phyloP scores from a whole-genome alignment of 1,140 invertebrate genomes.

The Orchesella cincta region DNA sequence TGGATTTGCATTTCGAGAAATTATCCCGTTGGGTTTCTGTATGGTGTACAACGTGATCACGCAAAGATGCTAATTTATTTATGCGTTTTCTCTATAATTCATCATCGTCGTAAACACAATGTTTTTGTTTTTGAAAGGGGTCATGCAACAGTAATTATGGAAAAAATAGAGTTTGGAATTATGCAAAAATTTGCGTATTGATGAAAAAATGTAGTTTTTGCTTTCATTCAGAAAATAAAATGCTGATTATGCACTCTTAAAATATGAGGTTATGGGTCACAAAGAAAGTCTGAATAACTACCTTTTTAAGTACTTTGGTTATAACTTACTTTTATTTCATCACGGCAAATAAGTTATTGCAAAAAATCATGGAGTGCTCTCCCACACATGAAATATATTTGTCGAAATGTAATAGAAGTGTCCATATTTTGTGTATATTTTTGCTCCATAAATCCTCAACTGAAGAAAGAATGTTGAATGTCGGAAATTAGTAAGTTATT shows the following conservation, averaged over 20 bases:
- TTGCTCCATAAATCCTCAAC: too few species aligned
- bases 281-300: neutral
- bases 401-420: neutral
- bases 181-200: too few species aligned
- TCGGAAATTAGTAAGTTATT: slow-evolving; percentile 14
- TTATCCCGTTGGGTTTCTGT: neutral
- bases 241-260: too few species aligned
- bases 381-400: neutral
- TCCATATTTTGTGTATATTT: neutral
- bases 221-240: too few species aligned
- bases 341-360: neutral
- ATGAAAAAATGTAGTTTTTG: too few species aligned
- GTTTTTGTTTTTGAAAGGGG: neutral
- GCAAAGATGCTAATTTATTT: neutral
- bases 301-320: neutral
- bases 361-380: neutral
- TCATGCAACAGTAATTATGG: neutral
- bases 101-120: neutral
- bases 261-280: too few species aligned
- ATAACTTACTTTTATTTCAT: neutral
- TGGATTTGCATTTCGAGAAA: too few species aligned
- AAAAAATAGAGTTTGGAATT: neutral
- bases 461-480: neutral
- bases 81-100: neutral
- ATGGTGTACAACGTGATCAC: neutral